Percentiles rank a stretch among this genome's conserved stretches.
Evolutionary conservation across 2,113 vertebrate genomes (phyloP).

Genomic region (Xerus inauris): DNA sequence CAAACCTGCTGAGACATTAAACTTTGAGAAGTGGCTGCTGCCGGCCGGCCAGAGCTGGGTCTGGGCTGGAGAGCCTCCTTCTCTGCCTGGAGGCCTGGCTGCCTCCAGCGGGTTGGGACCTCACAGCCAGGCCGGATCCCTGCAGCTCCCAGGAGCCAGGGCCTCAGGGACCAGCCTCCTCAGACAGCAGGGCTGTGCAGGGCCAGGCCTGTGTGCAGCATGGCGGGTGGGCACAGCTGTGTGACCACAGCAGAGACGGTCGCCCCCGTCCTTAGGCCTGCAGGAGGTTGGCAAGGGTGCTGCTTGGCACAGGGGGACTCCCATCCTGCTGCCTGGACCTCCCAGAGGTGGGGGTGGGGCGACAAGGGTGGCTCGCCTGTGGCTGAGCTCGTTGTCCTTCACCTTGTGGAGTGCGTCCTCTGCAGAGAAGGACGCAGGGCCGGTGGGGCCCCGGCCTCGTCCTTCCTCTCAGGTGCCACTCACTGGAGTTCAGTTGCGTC

Average conservation of each 20-base stretch:
- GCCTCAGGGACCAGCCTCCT: not conserved
- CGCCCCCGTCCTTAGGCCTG: too few relatives aligned
- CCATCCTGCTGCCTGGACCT: too few relatives aligned
- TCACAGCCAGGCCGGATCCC: too few relatives aligned
- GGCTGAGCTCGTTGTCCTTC: not conserved
- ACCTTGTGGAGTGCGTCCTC: not conserved
- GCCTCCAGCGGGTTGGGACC: accelerated
- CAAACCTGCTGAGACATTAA: constrained; percentile 80
- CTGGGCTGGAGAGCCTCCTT: not conserved
- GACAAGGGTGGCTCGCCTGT: too few relatives aligned
- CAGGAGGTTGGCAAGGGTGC: too few relatives aligned
- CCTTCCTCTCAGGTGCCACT: not conserved
- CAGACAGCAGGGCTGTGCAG: not conserved
- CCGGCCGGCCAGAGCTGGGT: not conserved
- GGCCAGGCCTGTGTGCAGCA: not conserved
- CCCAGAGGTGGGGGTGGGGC: too few relatives aligned
- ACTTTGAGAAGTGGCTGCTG: constrained; percentile 74
- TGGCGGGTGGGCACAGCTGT: accelerated
- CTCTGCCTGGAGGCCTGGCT: not conserved
- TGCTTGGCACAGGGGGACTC: too few relatives aligned
- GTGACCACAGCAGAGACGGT: not conserved
- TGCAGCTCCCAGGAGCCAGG: not conserved
- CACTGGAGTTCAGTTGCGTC: accelerated
- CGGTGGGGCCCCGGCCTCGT: too few relatives aligned
- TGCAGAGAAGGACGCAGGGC: not conserved